phyloP scores from a whole-genome alignment of 30 jellyfish, hydroid and myxozoan species.

The Chrysaora quinquecirrha region DNA sequence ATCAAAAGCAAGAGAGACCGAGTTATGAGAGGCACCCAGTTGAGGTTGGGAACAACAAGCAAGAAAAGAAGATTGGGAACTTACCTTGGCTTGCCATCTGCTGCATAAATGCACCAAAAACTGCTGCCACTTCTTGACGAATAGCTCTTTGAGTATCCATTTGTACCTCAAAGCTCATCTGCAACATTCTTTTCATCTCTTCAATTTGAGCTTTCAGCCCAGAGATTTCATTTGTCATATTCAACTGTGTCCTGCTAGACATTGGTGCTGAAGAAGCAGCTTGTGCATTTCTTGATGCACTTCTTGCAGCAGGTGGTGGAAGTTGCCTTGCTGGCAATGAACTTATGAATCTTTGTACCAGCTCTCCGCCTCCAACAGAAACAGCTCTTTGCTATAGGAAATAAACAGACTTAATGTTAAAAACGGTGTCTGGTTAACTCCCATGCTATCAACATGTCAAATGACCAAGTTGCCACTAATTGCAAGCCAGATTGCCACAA shows the following conservation, averaged over 20 bases:
- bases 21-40: too few species aligned
- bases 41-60: too few species aligned
- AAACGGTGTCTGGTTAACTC: too few species aligned
- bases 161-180: slow-evolving; percentile 77
- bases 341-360: slow-evolving; percentile 69
- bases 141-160: slow-evolving; percentile 90
- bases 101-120: slow-evolving; percentile 76
- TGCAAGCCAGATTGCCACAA: too few species aligned
- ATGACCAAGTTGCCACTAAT: too few species aligned
- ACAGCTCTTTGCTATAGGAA: slow-evolving; percentile 64
- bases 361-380: slow-evolving; percentile 76
- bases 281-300: background rate
- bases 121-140: slow-evolving; percentile 92
- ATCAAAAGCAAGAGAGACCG: too few species aligned
- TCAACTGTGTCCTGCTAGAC: background rate
- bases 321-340: slow-evolving; percentile 68
- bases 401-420: too few species aligned
- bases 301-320: slow-evolving; percentile 25
- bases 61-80: too few species aligned
- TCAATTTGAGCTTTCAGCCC: slow-evolving; percentile 57
- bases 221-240: slow-evolving; percentile 51
- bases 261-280: slow-evolving; percentile 2
- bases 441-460: too few species aligned
- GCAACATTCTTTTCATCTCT: slow-evolving; percentile 84
- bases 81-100: slow-evolving; percentile 63